These are phyloP conservation scores for Scalopus aquaticus DNA, from an alignment of 2,113 vertebrate genomes.

Conservation along the genomic window DNA sequence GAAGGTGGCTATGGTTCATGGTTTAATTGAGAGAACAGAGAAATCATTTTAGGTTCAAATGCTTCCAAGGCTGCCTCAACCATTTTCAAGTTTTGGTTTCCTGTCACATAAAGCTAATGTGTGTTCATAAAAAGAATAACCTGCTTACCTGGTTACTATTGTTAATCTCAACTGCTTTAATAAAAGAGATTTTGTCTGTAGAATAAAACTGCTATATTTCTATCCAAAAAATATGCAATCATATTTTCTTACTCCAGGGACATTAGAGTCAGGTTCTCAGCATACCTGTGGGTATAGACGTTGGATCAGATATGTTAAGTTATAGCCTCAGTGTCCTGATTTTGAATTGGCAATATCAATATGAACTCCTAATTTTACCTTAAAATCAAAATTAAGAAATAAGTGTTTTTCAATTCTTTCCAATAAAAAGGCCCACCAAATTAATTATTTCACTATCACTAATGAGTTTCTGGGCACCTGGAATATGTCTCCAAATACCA, in stretches of 20 bases:
- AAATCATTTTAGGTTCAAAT: slow-evolving; percentile 18
- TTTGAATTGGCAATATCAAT: neutral
- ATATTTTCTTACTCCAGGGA: neutral
- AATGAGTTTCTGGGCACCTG: neutral
- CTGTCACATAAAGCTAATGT: slow-evolving; percentile 62
- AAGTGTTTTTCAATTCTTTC: neutral
- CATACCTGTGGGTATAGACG: neutral
- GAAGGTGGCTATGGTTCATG: neutral
- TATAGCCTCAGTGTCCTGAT: neutral
- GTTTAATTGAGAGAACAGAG: slow-evolving; percentile 30
- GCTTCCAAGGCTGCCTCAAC: neutral
- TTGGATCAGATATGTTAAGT: neutral
- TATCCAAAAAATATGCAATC: neutral
- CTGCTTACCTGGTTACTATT: slow-evolving; percentile 47
- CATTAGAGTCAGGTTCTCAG: neutral
- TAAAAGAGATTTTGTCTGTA: slow-evolving; percentile 33
- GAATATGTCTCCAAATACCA: neutral
- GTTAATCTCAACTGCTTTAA: slow-evolving; percentile 55
- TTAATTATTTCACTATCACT: neutral
- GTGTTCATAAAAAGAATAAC: slow-evolving; percentile 41
- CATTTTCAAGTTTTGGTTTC: slow-evolving; percentile 35
- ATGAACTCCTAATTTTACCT: neutral
- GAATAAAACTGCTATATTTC: slow-evolving; percentile 9
- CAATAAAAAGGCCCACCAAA: neutral
- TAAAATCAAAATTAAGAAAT: neutral